A percentile compares a stretch with the other conserved stretches of the same genome.
Evolutionary conservation across 2,888 invertebrate genomes (phyloP).

Genomic region (Folsomia manolachei): DNA sequence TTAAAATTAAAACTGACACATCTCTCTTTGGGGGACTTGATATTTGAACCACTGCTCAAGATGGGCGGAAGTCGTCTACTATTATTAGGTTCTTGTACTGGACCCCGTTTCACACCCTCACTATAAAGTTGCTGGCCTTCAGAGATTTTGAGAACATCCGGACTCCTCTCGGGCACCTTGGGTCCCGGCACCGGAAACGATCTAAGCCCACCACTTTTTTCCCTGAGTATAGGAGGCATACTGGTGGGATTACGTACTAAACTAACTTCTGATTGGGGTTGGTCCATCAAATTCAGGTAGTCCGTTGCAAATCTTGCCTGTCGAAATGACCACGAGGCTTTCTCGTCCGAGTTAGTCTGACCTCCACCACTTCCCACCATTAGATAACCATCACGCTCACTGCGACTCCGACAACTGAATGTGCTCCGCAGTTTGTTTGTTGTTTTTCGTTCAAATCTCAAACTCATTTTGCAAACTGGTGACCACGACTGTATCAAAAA

Average conservation of each 20-base stretch:
- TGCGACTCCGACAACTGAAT: conserved; percentile 40
- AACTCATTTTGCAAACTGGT: conserved; percentile 44
- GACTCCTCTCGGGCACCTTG: background rate
- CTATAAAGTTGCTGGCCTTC: background rate
- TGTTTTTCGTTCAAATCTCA: conserved; percentile 49
- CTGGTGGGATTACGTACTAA: background rate
- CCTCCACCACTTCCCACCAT: conserved; percentile 4
- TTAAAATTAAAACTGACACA: conserved; percentile 1
- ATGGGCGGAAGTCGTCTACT: background rate
- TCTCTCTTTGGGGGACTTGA: background rate
- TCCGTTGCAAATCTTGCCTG: conserved; percentile 49
- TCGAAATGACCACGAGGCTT: conserved; percentile 41
- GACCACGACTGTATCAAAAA: background rate
- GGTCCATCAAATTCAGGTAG: conserved; percentile 48
- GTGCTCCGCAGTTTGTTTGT: conserved; percentile 38
- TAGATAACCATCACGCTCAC: conserved; percentile 29
- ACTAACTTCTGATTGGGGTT: too few relatives aligned
- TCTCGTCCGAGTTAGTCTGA: background rate
- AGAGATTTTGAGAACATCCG: background rate
- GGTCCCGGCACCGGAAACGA: background rate
- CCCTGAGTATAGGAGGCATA: background rate
- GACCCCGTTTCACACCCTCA: background rate
- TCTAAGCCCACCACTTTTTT: background rate
- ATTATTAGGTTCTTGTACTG: background rate
- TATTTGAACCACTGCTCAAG: background rate